A percentile compares a stretch with the other conserved stretches of the same genome.
These are phyloP conservation scores for Eretmocerus hayati DNA, from an alignment of 2,888 invertebrate species.

Conservation along the genomic window DNA sequence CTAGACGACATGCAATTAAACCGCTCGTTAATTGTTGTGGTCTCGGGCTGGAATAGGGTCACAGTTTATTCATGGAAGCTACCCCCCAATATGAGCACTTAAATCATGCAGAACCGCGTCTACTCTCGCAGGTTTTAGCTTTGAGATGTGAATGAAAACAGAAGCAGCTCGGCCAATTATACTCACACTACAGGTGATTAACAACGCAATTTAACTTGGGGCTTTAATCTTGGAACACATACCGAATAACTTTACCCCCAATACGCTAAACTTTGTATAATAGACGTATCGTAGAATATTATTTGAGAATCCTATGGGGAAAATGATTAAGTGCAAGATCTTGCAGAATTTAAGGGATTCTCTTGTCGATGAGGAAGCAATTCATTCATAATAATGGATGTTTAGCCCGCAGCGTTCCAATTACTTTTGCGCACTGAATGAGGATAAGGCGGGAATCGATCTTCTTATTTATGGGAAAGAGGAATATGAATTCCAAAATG, in stretches of 20 bases:
- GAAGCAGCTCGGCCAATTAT: background rate
- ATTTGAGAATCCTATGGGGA: no score
- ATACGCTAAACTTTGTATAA: background rate
- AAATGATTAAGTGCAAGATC: no score
- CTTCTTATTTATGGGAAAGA: no score
- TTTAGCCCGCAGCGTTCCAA: no score
- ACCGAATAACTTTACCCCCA: conserved; percentile 14
- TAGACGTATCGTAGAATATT: conserved; percentile 6
- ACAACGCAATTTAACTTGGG: conserved; percentile 20
- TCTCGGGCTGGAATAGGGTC: background rate
- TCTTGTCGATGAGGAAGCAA: no score
- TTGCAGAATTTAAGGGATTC: no score
- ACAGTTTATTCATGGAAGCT: conserved; percentile 13
- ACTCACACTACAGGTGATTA: conserved; percentile 15
- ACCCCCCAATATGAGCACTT: conserved; percentile 4
- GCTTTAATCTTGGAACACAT: conserved; percentile 12
- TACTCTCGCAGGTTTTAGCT: no score
- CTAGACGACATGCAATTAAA: conserved; percentile 8
- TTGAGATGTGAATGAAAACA: no score
- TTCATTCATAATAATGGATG: no score
- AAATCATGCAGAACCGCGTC: conserved; percentile 2
- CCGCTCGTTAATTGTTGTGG: conserved; percentile 5
- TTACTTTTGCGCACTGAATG: no score
- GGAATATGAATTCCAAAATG: no score
- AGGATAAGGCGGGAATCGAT: no score